Base-by-base conservation (phyloP, 2,113 vertebrate species). In the Camelus bactrianus region DNA sequence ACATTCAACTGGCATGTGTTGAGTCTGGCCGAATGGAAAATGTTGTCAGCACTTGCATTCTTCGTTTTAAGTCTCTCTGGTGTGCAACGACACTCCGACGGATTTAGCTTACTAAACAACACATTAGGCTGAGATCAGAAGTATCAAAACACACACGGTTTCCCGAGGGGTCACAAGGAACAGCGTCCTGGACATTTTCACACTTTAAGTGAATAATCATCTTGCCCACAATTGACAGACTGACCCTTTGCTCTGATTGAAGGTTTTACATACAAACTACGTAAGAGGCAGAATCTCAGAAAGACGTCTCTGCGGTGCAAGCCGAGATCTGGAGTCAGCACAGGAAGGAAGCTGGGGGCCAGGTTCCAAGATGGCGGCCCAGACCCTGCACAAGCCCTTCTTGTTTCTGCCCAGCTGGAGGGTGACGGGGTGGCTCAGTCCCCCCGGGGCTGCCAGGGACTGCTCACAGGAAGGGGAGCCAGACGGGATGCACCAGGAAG, bases 391-490 rank as follows among this genome's bases (percentile, higher is more conserved):
- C 7, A 0, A 14, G 22, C 3, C 20, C 15, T 48, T 82, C 89
- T 56, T 38, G 42, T 32, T 56, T 85, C 28, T 64, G n/a, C 35
- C 22, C 46, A 67, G 19, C 8, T 14, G 32, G 58, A 50, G 13
- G 2, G 22, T 30, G 8, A 35, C 7, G 17, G 14, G 17, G 20
- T 54, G 54, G 15, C 28, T 54, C 0, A 2, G 28, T 17, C 12
- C 7, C 48, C 79, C 8, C 3, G 8, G 5, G 8, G 0, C 32
- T 17, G 46, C 16, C 52, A 10, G 10, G 20, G 8, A 10, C 5
- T 1, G 7, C 30, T 60, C 58, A 16, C 22, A 38, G 52, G 26
- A n/a, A 5, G 0, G 0, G 42, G 32, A 35, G 8, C 8, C 20
- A 22, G n/a, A 5, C 38, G 65, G 76, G 38, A 76, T 7, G 19